Evolutionary conservation across 2,797 vertebrate genomes (phyloP), one percentile per base, ranked within the genome.

Genomic region (Gouania willdenowi): DNA sequence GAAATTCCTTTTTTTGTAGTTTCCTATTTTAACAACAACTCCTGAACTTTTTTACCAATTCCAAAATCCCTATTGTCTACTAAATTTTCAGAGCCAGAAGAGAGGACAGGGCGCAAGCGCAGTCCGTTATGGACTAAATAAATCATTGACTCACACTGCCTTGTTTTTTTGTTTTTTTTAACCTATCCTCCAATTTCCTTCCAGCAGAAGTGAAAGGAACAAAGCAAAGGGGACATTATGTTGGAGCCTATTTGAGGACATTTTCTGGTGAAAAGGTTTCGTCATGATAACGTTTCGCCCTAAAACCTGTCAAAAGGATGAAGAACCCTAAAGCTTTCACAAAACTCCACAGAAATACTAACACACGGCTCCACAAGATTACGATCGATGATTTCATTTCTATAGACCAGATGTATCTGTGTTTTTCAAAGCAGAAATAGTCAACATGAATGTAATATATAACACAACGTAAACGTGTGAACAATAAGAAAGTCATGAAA

Each of bases 81-180:
- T 37, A 36, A 36, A 37, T 51, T 61, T 52, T 24, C 39, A n/a
- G n/a, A n/a, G 23, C 39, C 22, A 49, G 63, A 50, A 64, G 63
- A 50, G 64, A 39, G 46, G 43, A 49, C 41, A 42, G 26, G 49
- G 43, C 44, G 28, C 62, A 71, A 73, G 72, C 22, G 34, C 62
- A 50, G 58, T 48, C 42, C 62, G 72, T 73, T 59, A 11, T 34
- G 54, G 57, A 65, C 41, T 81, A 77, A 83, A 84, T 83, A 81
- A 84, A 80, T 80, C 72, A 84, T 74, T 66, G 53, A 23, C 51
- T 19, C 36, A 60, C 71, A 27, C 48, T 56, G 62, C 54, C 37
- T 68, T 20, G 40, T 50, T 77, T 74, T 79, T 78, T 37, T 68
- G 20, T 40, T 50, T 77, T 74, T 79, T 78, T 77, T 51, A 75